Evolutionary conservation across 2,888 invertebrate genomes (phyloP).

Genomic region (Ormyrus nitidulus): DNA sequence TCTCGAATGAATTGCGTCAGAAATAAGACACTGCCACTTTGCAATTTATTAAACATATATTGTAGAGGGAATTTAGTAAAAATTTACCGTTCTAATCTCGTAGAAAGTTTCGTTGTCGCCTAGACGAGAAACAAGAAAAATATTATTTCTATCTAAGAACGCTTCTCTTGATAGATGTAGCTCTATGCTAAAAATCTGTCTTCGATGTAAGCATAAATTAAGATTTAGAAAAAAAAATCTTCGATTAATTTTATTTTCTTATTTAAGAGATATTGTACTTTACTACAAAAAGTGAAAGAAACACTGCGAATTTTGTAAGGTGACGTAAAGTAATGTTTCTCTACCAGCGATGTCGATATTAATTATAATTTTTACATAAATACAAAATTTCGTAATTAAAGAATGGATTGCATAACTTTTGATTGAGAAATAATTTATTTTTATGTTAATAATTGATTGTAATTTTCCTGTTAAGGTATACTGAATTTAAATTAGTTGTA

Average conservation of each 20-base stretch:
- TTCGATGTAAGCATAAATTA: background rate
- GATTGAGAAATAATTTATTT: background rate
- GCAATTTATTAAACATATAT: conserved; percentile 31
- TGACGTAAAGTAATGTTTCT: background rate
- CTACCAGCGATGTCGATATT: background rate
- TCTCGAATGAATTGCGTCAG: conserved; percentile 28
- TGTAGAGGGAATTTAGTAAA: background rate
- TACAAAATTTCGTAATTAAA: too few species aligned
- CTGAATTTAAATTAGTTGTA: conserved; percentile 10
- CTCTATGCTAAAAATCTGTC: conserved; percentile 24
- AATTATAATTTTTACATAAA: background rate
- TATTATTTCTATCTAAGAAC: conserved; percentile 11
- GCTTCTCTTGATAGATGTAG: conserved; percentile 19
- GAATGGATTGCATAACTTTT: too few species aligned
- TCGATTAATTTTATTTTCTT: too few species aligned
- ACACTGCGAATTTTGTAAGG: conserved; percentile 3
- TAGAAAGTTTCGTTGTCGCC: conserved; percentile 16
- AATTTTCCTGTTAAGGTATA: conserved; percentile 30
- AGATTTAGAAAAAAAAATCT: too few species aligned
- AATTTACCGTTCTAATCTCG: conserved; percentile 32
- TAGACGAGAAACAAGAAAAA: conserved; percentile 11
- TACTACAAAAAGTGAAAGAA: background rate
- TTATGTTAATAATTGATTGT: conserved; percentile 2
- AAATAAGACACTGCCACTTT: conserved; percentile 51
- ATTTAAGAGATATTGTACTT: too few species aligned